Evolutionary conservation across 2,888 invertebrate species (phyloP).

Genomic region (Aspidapion aeneum): DNA sequence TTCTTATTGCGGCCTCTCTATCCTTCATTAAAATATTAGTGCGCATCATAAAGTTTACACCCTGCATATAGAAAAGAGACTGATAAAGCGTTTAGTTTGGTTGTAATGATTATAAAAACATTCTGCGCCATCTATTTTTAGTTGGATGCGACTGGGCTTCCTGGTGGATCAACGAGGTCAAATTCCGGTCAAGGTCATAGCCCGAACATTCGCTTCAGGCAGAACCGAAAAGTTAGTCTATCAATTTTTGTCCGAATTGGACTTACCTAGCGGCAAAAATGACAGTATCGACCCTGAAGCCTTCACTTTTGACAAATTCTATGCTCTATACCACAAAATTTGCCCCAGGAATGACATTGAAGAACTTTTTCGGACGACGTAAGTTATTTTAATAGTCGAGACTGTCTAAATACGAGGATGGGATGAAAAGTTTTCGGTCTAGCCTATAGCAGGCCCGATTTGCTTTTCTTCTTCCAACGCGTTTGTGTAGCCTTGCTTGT

Average conservation of each 20-base stretch:
- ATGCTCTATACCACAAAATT: constrained; percentile 96
- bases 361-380: constrained; percentile 94
- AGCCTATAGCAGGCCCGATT: no score
- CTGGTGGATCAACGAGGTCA: constrained; percentile 91
- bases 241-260: constrained; percentile 91
- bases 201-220: constrained; percentile 98
- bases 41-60: no score
- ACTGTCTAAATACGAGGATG: no score
- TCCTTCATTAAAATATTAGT: no score
- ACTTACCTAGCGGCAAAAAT: constrained; percentile 91
- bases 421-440: no score
- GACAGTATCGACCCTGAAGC: constrained; percentile 92
- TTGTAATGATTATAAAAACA: no score
- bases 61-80: no score
- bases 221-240: constrained; percentile 98
- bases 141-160: constrained; percentile 98
- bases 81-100: no score
- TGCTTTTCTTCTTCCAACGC: no score
- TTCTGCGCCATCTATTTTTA: no score
- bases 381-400: constrained; percentile 49
- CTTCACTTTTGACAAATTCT: constrained; percentile 99
- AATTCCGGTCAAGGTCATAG: constrained; percentile 95
- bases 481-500: no score
- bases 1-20: no score
- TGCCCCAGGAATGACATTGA: constrained; percentile 99